Percentiles rank a stretch among this genome's conserved stretches.
phyloP scores from a whole-genome alignment of 2,797 vertebrate species.

The Rhinella marina region DNA sequence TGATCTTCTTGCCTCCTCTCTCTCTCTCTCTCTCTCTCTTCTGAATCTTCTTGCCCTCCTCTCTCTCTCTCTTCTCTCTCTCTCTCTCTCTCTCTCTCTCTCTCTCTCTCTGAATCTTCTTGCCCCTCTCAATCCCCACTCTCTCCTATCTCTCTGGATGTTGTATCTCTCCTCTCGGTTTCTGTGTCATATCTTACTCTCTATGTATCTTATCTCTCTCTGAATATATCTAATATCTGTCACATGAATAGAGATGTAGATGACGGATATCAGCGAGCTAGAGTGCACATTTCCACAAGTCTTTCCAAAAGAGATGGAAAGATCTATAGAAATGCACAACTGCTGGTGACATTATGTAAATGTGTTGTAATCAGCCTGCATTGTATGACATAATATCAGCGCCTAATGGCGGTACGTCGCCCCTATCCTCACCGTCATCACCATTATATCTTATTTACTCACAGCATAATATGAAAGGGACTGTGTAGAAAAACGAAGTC shows the following conservation, averaged over 20 bases:
- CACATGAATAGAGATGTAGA: no score
- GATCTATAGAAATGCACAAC: not conserved
- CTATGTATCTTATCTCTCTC: not conserved
- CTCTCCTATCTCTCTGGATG: not conserved
- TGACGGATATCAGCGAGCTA: no score
- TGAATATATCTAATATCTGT: no score
- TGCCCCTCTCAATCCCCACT: no score
- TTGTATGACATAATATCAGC: not conserved
- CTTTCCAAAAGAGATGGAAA: not conserved
- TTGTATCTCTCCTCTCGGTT: not conserved
- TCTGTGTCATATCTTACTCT: not conserved
- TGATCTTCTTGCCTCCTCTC: no score
- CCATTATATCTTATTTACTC: slow-evolving; percentile 11
- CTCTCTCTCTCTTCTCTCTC: no score
- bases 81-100: no score
- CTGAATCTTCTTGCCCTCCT: no score
- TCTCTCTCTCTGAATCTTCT: no score
- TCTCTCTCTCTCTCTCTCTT: no score
- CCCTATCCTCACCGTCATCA: not conserved
- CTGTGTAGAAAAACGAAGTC: slow-evolving; percentile 20
- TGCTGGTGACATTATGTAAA: not conserved
- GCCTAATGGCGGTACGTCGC: not conserved
- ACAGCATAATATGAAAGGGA: not conserved
- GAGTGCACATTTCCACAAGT: no score
- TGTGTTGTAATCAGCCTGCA: not conserved